Conservation (phyloP, 1,140 invertebrate species). For the Drosophila kohkoa region DNA sequence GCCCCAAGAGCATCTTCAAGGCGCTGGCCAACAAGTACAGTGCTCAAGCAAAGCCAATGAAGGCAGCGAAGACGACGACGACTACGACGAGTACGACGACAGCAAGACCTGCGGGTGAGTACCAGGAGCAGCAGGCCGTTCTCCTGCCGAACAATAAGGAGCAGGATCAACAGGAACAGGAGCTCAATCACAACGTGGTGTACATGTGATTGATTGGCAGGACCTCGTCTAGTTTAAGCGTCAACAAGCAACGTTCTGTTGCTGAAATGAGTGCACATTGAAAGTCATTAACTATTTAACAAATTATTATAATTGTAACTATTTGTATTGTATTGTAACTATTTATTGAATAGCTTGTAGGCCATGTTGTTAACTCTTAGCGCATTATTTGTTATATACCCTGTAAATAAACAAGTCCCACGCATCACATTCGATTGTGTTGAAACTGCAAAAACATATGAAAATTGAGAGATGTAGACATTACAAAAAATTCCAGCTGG, state of each 20-base stretch:
- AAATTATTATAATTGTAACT: constrained; percentile 51
- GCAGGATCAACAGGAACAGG: constrained; percentile 50
- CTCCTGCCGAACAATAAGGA: constrained; percentile 50
- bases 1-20: constrained; percentile 92
- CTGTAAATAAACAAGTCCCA: constrained; percentile 71
- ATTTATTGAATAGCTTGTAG: constrained; percentile 66
- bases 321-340: constrained; percentile 28
- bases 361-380: constrained; percentile 70
- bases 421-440: background rate
- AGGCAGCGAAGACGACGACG: constrained; percentile 42
- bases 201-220: constrained; percentile 60
- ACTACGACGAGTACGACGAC: constrained; percentile 40
- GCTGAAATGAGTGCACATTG: constrained; percentile 65
- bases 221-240: constrained; percentile 57
- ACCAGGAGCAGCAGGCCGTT: constrained; percentile 70
- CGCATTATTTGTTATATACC: constrained; percentile 51
- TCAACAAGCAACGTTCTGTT: constrained; percentile 31
- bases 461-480: constrained; percentile 3
- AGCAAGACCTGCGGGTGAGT: constrained; percentile 56
- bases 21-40: constrained; percentile 87
- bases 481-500: constrained; percentile 48
- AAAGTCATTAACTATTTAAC: constrained; percentile 74
- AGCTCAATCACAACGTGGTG: constrained; percentile 44
- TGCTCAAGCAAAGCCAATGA: constrained; percentile 77
- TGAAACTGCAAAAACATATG: background rate